phyloP scores from a whole-genome alignment of 2,797 vertebrate genomes.

The Staurois parvus region DNA sequence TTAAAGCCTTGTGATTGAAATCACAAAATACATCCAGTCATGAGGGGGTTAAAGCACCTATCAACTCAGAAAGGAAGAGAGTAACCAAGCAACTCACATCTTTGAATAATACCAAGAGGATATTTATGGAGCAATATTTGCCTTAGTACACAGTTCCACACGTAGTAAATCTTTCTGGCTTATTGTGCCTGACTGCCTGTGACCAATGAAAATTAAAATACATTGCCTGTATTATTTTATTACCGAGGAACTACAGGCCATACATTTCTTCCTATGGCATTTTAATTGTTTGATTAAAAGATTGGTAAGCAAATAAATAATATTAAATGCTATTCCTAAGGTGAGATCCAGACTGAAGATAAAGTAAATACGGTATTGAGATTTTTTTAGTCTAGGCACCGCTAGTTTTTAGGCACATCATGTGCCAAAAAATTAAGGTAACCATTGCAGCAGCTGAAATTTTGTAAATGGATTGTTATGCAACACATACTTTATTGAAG shows the following conservation, averaged over 20 bases:
- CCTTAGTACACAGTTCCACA: conserved; percentile 23
- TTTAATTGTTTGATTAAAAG: conserved; percentile 12
- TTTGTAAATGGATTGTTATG: background rate
- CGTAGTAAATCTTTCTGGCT: conserved; percentile 25
- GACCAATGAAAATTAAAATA: conserved; percentile 39
- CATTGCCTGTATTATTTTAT: conserved; percentile 26
- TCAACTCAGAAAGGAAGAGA: background rate
- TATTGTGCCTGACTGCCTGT: conserved; percentile 14
- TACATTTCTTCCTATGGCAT: conserved; percentile 13
- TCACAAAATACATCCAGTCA: background rate
- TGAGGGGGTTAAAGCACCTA: background rate
- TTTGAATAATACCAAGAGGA: conserved; percentile 15
- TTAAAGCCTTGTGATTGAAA: background rate
- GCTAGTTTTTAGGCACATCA: background rate
- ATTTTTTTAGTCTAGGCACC: background rate
- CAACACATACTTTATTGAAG: background rate
- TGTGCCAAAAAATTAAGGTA: background rate
- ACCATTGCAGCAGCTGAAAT: background rate
- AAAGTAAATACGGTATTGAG: background rate
- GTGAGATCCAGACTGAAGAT: background rate
- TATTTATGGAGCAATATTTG: conserved; percentile 38
- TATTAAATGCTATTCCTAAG: background rate
- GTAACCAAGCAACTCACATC: background rate
- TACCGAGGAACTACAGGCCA: background rate
- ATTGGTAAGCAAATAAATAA: conserved; percentile 4